Conservation (phyloP, 2,113 vertebrate species). For the Guaruba guarouba region DNA sequence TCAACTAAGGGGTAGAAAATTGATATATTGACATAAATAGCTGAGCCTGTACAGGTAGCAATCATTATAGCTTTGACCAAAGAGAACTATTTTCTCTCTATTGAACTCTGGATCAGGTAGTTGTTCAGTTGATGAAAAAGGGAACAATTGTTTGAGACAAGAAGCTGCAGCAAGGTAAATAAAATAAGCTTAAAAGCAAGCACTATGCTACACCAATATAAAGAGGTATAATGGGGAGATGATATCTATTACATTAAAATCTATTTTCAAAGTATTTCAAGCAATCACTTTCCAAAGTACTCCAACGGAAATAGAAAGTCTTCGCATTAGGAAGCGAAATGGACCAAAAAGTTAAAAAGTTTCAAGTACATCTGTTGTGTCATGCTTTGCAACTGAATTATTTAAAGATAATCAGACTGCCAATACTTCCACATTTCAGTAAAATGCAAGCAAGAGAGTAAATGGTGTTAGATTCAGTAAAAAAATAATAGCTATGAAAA, state of each 20-base stretch:
- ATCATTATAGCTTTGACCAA: slow-evolving; percentile 39
- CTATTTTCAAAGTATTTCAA: background rate
- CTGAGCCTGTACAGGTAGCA: slow-evolving; percentile 36
- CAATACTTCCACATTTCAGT: background rate
- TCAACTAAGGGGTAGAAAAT: slow-evolving; percentile 46
- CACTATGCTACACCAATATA: background rate
- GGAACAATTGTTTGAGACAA: slow-evolving; percentile 18
- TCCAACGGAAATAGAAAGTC: background rate
- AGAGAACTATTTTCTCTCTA: background rate
- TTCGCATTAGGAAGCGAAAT: background rate
- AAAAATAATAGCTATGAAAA: background rate
- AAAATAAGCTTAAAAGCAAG: slow-evolving; percentile 24
- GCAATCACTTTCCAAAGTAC: background rate
- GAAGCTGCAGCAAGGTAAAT: slow-evolving; percentile 13
- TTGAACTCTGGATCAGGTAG: slow-evolving; percentile 4
- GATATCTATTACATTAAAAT: background rate
- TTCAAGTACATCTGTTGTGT: background rate
- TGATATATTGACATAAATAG: slow-evolving; percentile 56
- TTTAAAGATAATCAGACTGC: background rate
- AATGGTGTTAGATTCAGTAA: background rate
- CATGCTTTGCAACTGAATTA: background rate
- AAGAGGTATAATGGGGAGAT: background rate
- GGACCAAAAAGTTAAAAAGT: background rate
- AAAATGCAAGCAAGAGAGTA: background rate
- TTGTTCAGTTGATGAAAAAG: slow-evolving; percentile 47